These are phyloP conservation scores for Alces alces DNA, from an alignment of 2,113 vertebrate species.

Conservation along the genomic window DNA sequence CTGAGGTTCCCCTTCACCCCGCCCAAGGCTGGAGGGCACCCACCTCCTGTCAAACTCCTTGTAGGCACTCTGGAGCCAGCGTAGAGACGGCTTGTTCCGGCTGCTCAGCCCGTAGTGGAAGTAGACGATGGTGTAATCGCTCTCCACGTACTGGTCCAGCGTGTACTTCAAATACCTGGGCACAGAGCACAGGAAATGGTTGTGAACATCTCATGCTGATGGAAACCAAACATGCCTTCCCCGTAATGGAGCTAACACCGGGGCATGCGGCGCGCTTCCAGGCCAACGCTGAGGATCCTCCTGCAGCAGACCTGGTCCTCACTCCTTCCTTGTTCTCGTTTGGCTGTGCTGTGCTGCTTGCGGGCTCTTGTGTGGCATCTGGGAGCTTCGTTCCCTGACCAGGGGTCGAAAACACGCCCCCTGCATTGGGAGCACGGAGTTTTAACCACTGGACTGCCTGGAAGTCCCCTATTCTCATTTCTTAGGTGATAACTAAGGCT, in stretches of 20 bases:
- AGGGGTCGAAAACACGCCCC: background rate
- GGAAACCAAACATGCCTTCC: accelerated
- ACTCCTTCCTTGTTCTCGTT: background rate
- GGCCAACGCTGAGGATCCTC: too few species aligned
- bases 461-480: background rate
- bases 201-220: accelerated
- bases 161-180: conserved; percentile 88
- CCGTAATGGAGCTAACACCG: accelerated
- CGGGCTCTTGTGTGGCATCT: background rate
- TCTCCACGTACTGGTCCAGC: conserved; percentile 88
- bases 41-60: conserved; percentile 90
- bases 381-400: background rate
- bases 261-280: accelerated
- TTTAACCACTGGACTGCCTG: background rate
- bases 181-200: background rate
- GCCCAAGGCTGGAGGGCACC: background rate
- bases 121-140: conserved; percentile 87
- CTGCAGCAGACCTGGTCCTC: accelerated
- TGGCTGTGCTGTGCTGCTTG: background rate
- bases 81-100: conserved; percentile 87
- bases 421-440: background rate
- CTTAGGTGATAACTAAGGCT: background rate
- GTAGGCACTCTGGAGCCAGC: conserved; percentile 87
- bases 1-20: background rate
- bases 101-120: conserved; percentile 89